phyloP scores from a whole-genome alignment of 2,888 invertebrate species.

The Drosophila koepferae region DNA sequence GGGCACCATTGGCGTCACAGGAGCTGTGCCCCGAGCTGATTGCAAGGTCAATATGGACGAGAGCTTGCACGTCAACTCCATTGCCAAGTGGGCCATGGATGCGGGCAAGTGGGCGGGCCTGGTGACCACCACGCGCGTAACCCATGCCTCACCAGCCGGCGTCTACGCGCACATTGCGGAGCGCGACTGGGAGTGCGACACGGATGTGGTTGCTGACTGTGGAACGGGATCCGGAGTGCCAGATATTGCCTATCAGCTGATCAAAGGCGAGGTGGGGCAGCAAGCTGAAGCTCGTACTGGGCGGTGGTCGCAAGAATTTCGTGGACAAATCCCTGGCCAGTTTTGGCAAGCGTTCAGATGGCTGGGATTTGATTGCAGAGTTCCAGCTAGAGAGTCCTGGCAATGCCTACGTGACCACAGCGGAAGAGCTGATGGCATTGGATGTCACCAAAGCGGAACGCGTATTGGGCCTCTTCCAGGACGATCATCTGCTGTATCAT shows the following conservation, averaged over 20 bases:
- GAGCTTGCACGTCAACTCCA: slow-evolving; percentile 88
- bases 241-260: slow-evolving; percentile 91
- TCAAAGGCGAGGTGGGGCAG: slow-evolving; percentile 89
- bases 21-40: slow-evolving; percentile 87
- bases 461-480: slow-evolving; percentile 89
- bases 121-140: slow-evolving; percentile 92
- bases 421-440: slow-evolving; percentile 85
- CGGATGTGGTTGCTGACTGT: slow-evolving; percentile 85
- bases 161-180: slow-evolving; percentile 86
- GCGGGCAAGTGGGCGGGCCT: slow-evolving; percentile 88
- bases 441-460: slow-evolving; percentile 86
- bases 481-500: slow-evolving; percentile 90
- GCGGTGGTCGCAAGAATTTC: slow-evolving; percentile 90
- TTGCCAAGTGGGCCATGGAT: slow-evolving; percentile 90
- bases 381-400: slow-evolving; percentile 87
- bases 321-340: slow-evolving; percentile 86
- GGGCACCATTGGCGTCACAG: slow-evolving; percentile 91
- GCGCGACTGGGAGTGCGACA: slow-evolving; percentile 90
- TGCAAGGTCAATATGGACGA: slow-evolving; percentile 87
- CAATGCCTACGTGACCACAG: slow-evolving; percentile 86
- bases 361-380: slow-evolving; percentile 88
- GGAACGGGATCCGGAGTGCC: slow-evolving; percentile 86
- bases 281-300: slow-evolving; percentile 90
- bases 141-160: slow-evolving; percentile 92
- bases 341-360: slow-evolving; percentile 87